phyloP scores from a whole-genome alignment of 2,113 vertebrate species.

The Hydrolagus affinis region DNA sequence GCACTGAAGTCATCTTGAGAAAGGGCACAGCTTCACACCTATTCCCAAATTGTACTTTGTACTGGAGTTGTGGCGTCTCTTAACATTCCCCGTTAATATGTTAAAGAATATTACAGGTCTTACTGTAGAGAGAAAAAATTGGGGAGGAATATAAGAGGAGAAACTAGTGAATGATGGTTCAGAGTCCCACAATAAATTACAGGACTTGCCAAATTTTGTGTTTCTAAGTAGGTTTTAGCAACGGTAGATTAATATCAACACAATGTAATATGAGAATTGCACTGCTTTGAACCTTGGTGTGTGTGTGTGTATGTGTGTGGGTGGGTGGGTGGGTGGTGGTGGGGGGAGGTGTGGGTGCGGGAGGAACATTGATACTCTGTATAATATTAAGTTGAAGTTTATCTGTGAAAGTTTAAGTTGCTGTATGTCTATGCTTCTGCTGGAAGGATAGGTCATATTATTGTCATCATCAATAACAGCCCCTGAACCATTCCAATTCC shows the following conservation, averaged over 20 bases:
- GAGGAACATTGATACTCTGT: background rate
- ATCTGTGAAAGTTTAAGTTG: background rate
- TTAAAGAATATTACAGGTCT: background rate
- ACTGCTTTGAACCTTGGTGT: background rate
- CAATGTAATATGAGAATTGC: background rate
- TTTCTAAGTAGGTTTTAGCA: background rate
- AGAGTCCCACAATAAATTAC: background rate
- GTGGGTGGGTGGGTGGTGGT: too few species aligned
- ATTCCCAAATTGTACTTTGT: too few species aligned
- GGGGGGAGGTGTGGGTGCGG: too few species aligned
- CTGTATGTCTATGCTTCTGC: background rate
- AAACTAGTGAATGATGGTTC: background rate
- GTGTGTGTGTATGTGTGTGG: too few species aligned
- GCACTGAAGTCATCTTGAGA: too few species aligned
- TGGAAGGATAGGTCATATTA: slow-evolving; percentile 12
- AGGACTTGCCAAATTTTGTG: background rate
- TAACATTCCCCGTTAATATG: too few species aligned
- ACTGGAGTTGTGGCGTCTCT: too few species aligned
- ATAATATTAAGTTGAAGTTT: background rate
- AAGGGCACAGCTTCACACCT: too few species aligned
- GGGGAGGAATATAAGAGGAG: background rate
- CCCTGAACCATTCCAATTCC: background rate
- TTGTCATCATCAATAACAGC: slow-evolving; percentile 16
- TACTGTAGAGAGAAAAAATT: background rate
- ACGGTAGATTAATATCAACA: background rate